These are phyloP conservation scores for Teinopalpus imperialis DNA, from an alignment of 2,888 invertebrate genomes.

Conservation along the genomic window DNA sequence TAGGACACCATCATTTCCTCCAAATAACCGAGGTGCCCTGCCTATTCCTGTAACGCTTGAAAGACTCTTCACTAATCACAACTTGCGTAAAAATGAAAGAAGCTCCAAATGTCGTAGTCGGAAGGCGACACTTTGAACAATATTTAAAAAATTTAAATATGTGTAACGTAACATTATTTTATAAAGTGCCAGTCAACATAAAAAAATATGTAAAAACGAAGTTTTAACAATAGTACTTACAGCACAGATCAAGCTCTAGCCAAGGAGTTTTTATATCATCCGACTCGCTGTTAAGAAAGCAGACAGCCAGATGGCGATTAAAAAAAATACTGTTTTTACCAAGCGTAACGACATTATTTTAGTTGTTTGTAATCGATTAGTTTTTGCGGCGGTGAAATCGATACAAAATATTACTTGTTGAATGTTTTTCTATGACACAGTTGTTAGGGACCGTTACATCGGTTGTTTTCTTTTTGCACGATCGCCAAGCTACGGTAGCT, in stretches of 20 bases:
- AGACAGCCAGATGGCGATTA: not conserved
- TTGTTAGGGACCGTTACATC: constrained; percentile 36
- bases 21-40: too few species aligned
- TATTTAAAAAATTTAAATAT: too few species aligned
- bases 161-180: too few species aligned
- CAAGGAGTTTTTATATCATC: not conserved
- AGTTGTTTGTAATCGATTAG: constrained; percentile 41
- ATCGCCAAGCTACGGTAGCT: constrained; percentile 9
- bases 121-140: too few species aligned
- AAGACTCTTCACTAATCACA: too few species aligned
- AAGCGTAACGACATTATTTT: constrained; percentile 22
- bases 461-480: constrained; percentile 21
- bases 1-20: too few species aligned
- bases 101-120: too few species aligned
- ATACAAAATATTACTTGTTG: constrained; percentile 32
- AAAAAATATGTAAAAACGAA: not conserved
- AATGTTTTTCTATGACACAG: constrained; percentile 40
- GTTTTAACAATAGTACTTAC: too few species aligned
- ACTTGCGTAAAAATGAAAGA: too few species aligned
- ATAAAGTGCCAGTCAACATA: not conserved
- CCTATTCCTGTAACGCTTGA: too few species aligned
- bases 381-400: constrained; percentile 54
- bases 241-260: too few species aligned
- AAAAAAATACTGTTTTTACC: constrained; percentile 5
- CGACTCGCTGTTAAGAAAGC: constrained; percentile 9